A percentile compares a stretch with the other conserved stretches of the same genome.
These are phyloP conservation scores for Pseudomyrmex sp. DNA, from an alignment of 1,140 invertebrate genomes.

Conservation along the genomic window DNA sequence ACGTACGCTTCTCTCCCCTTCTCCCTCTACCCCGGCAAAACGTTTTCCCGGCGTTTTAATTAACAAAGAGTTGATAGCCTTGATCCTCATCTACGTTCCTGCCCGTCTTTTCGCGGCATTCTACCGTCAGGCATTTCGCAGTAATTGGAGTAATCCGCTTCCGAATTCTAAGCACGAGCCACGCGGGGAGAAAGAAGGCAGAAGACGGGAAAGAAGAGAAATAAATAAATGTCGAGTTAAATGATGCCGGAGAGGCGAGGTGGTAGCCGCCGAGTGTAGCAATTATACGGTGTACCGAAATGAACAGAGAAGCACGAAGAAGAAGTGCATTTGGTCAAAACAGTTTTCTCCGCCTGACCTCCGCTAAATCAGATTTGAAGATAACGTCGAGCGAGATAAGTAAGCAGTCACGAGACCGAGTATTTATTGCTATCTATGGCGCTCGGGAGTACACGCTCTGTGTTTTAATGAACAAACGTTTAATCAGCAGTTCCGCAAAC, in stretches of 20 bases:
- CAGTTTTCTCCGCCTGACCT: constrained; percentile 1
- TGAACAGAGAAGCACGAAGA: constrained; percentile 19
- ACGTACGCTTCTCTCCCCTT: constrained; percentile 10
- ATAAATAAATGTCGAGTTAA: constrained; percentile 61
- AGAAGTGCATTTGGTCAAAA: constrained; percentile 10
- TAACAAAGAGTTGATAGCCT: constrained; percentile 66
- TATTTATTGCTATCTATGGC: constrained; percentile 66
- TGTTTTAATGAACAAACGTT: constrained; percentile 56
- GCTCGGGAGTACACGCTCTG: constrained; percentile 12
- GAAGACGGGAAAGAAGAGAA: background rate
- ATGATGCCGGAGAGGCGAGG: background rate
- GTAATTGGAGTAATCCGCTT: constrained; percentile 59
- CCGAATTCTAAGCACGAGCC: constrained; percentile 55
- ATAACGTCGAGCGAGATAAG: constrained; percentile 47
- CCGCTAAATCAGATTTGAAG: constrained; percentile 66
- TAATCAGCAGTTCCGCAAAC: constrained; percentile 49
- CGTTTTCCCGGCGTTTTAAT: constrained; percentile 60
- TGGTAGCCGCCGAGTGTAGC: constrained; percentile 43
- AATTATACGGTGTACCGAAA: constrained; percentile 61
- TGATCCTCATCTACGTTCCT: constrained; percentile 52
- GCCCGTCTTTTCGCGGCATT: constrained; percentile 38
- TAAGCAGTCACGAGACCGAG: constrained; percentile 15
- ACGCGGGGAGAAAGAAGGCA: constrained; percentile 17
- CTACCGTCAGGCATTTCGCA: constrained; percentile 45
- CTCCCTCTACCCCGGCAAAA: constrained; percentile 16